Evolutionary conservation across 2,888 invertebrate species (phyloP).

Genomic region (Heliconius charithonia): DNA sequence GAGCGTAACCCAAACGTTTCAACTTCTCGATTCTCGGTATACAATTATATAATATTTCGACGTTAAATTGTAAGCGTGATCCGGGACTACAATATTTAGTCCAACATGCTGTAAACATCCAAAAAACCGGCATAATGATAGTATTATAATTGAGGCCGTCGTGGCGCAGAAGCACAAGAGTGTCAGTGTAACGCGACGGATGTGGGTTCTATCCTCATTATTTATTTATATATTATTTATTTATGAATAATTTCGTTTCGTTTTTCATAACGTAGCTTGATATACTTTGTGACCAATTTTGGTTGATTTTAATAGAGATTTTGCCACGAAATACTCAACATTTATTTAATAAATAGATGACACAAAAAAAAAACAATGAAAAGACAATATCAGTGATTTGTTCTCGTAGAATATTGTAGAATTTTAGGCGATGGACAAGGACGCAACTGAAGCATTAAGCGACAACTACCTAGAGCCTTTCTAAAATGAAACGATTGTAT

Average conservation of each 20-base stretch:
- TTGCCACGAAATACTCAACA: background rate
- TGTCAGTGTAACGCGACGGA: no score
- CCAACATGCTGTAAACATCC: constrained; percentile 24
- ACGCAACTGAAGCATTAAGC: constrained; percentile 59
- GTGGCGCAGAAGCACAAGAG: no score
- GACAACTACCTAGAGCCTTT: constrained; percentile 13
- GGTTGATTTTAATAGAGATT: background rate
- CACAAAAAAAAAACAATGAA: constrained; percentile 5
- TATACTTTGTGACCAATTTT: background rate
- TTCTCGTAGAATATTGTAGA: constrained; percentile 10
- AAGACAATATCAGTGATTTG: constrained; percentile 5
- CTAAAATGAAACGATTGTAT: background rate
- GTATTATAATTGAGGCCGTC: background rate
- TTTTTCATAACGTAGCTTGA: no score
- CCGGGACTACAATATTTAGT: constrained; percentile 35
- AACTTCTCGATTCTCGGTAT: constrained; percentile 75
- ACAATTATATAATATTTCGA: constrained; percentile 67
- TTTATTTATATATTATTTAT: no score
- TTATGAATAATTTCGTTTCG: no score
- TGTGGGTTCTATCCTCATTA: no score
- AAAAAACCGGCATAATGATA: constrained; percentile 45
- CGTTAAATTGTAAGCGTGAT: constrained; percentile 44
- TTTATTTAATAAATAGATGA: background rate
- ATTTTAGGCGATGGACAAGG: constrained; percentile 52
- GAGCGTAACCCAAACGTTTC: constrained; percentile 73